Evolutionary conservation across 2,888 invertebrate genomes (phyloP).

Genomic region (Agrotis ipsilon): DNA sequence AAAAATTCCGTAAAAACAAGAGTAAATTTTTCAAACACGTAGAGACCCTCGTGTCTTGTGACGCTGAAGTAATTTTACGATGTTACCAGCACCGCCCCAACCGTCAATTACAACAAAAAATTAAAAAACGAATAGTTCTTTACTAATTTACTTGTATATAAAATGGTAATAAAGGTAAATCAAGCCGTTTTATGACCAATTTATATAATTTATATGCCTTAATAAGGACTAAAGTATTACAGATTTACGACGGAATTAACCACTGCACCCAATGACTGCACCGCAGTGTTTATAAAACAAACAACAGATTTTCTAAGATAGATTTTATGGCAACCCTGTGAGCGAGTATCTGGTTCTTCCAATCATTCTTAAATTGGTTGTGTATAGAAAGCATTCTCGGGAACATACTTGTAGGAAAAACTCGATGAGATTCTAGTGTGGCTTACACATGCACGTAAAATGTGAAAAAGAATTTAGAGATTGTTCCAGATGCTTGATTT

Average conservation of each 20-base stretch:
- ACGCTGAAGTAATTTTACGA: slow-evolving; percentile 66
- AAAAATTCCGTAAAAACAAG: slow-evolving; percentile 11
- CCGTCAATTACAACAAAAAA: slow-evolving; percentile 34
- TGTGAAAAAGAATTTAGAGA: slow-evolving; percentile 7
- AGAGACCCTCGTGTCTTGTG: slow-evolving; percentile 47
- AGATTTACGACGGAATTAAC: slow-evolving; percentile 63
- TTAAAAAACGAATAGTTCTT: no score
- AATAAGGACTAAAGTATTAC: slow-evolving; percentile 48
- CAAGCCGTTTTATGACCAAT: slow-evolving; percentile 49
- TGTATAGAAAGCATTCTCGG: slow-evolving; percentile 43
- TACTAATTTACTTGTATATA: slow-evolving; percentile 17
- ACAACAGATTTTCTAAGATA: slow-evolving; percentile 54
- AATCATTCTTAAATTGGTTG: slow-evolving; percentile 55
- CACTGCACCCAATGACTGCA: slow-evolving; percentile 36
- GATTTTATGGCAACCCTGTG: slow-evolving; percentile 55
- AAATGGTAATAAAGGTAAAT: slow-evolving; percentile 57
- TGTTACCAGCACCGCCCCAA: slow-evolving; percentile 47
- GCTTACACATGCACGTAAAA: background rate
- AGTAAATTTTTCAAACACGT: slow-evolving; percentile 27
- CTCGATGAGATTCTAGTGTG: slow-evolving; percentile 24
- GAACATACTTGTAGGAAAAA: slow-evolving; percentile 35
- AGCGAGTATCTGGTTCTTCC: slow-evolving; percentile 43
- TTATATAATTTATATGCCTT: no score
- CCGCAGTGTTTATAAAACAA: slow-evolving; percentile 57
- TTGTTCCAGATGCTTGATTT: background rate